Evolutionary conservation across 2,797 vertebrate genomes (phyloP).

Genomic region (Syngnathus acus): DNA sequence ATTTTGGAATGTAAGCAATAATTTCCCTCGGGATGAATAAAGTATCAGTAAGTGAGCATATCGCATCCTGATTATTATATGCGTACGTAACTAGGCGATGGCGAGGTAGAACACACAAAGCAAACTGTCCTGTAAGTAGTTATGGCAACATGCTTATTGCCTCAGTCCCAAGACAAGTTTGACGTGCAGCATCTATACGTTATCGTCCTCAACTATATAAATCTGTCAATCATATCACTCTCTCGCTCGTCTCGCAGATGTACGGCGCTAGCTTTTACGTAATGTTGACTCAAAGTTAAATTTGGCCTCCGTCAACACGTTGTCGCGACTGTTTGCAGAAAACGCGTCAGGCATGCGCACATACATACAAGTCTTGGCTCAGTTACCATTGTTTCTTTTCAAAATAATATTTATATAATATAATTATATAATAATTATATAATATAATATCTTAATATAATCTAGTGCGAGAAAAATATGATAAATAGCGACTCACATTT

Average conservation of each 20-base stretch:
- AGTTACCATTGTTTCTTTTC: too few species aligned
- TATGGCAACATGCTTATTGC: constrained; percentile 29
- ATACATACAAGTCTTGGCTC: too few species aligned
- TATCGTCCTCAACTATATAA: not conserved
- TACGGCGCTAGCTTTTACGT: not conserved
- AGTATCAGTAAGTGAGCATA: not conserved
- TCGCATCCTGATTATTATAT: not conserved
- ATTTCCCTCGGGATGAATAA: too few species aligned
- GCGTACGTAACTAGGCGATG: not conserved
- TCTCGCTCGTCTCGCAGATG: not conserved
- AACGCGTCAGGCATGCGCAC: not conserved
- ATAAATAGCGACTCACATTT: too few species aligned
- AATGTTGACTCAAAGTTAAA: constrained; percentile 6
- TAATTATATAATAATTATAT: too few species aligned
- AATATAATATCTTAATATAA: too few species aligned
- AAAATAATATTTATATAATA: too few species aligned
- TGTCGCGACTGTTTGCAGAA: constrained; percentile 1
- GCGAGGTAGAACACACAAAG: not conserved
- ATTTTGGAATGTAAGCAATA: too few species aligned
- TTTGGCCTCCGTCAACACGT: not conserved
- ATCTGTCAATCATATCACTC: not conserved
- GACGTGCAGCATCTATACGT: too few species aligned
- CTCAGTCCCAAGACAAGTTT: too few species aligned
- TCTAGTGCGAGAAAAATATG: too few species aligned
- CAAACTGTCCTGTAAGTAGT: constrained; percentile 18